phyloP scores from a whole-genome alignment of 2,888 invertebrate species.

The Eilema depressum region DNA sequence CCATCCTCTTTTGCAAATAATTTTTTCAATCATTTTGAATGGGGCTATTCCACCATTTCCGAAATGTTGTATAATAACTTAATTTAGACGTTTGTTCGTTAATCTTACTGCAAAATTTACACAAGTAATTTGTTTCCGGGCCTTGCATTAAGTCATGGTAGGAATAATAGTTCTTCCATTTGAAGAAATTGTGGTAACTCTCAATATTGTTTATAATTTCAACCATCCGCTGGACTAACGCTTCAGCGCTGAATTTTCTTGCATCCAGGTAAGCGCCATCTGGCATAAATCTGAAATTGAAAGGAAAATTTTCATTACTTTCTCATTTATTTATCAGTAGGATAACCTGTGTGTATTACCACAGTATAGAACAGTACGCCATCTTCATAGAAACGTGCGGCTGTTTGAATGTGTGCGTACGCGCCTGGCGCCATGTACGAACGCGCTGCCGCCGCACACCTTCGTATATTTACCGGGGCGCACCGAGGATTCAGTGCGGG shows the following conservation, averaged over 20 bases:
- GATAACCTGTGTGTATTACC: too few relatives aligned
- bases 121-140: conserved; percentile 44
- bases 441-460: too few relatives aligned
- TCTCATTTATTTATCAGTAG: too few relatives aligned
- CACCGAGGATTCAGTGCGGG: too few relatives aligned
- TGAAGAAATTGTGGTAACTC: conserved; percentile 54
- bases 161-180: conserved; percentile 60
- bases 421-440: too few relatives aligned
- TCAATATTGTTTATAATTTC: conserved; percentile 45
- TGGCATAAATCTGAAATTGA: conserved; percentile 53
- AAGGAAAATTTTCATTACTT: conserved; percentile 7
- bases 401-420: too few relatives aligned
- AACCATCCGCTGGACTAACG: conserved; percentile 48
- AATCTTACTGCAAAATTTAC: conserved; percentile 40
- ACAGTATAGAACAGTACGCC: too few relatives aligned
- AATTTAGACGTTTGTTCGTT: neutral
- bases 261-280: conserved; percentile 53
- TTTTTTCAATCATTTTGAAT: neutral
- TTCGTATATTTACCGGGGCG: too few relatives aligned
- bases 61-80: conserved; percentile 13
- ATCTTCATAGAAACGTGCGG: too few relatives aligned
- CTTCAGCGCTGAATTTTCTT: conserved; percentile 20
- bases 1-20: neutral
- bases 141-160: conserved; percentile 43
- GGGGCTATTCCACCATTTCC: conserved; percentile 12